Evolutionary conservation across 2,113 vertebrate species (phyloP), one percentile per base, ranked within the genome.

Genomic region (Tetrax tetrax): DNA sequence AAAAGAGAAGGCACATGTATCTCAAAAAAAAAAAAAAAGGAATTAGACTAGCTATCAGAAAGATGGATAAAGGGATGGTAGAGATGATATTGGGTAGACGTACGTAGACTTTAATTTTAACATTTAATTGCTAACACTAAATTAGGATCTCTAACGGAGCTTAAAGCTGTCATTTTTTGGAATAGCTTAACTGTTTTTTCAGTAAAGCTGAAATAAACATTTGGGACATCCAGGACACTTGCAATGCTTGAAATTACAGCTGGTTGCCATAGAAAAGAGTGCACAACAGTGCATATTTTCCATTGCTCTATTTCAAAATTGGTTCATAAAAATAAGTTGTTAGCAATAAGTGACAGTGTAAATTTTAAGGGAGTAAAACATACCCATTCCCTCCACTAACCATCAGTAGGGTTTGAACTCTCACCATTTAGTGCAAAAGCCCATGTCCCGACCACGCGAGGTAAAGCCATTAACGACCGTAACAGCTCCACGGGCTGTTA

Each of bases 401-500:
- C 4, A 1, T 43, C 53, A 48, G 27, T 10, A 2, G 59, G 35
- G 71, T 51, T 35, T 79, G 64, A 76, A 54, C 66, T 27, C 19
- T 60, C 72, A 23, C 24, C 19, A 7, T 63, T 60, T 22, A 68
- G 61, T 20, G 19, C 37, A 45, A 23, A 94, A 71, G 59, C 41
- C 10, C 0, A 2, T 13, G 45, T 60, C 45, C 61, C 43, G 43
- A 5, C 23, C 63, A 31, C 23, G 54, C 23, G 20, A 37, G 74
- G 41, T 27, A 51, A 87, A 89, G 77, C 65, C 78, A n/a, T 37
- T n/a, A 50, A 43, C n/a, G 66, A 41, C 28, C 7, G 8, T 45
- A 37, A 29, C 14, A 81, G 54, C 77, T 74, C 45, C 24, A 1
- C 0, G 2, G 28, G 5, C 38, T 35, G 12, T 14, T 41, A 8